Base-by-base conservation (phyloP, 2,888 invertebrate genomes). In the Hypercompe scribonia region DNA sequence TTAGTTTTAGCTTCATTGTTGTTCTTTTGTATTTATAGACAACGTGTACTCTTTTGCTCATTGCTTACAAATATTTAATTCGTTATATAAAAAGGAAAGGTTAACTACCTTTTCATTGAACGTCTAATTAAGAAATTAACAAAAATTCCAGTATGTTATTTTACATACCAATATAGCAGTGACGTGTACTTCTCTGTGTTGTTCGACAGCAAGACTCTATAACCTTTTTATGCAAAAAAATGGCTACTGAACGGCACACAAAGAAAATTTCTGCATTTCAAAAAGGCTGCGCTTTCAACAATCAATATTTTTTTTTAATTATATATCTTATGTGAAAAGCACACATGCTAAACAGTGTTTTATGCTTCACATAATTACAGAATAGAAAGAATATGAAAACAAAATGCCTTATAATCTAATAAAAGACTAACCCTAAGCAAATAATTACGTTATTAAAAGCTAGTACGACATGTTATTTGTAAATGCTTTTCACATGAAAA, bases 401-500 rank as follows among this genome's bases (percentile, higher is more conserved):
- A 63, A 71, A 72, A 68, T 63, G 50, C 68, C 66, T 71, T 68
- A 64, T 68, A 72, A 72, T 68, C 68, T 50, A 31, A 72, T 67
- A 34, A 61, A 36, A 15, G 31, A 18, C 36, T 61, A 63, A 39
- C 31, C 65, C 65, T 70, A 70, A 66, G 68, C 73, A 63, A 28
- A 71, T 75, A 80, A 78, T 80, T 71, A 78, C 73, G 71, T 82
- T 72, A 82, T 81, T 79, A 79, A 65, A 77, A 73, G 67, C 61
- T 46, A 75, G 72, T 70, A 65, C 34, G 72, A 58, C 50, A 74
- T 75, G 74, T 74, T 76, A 81, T 82, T 83, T 83, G 0, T 79
- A 80, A 83, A 81, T 77, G 77, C 67, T 73, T 80, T 79, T 77
- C 70, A 71, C 71, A 77, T 79, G 76, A 77, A 76, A 81, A 77